These are phyloP conservation scores for Acromyrmex echinatior DNA, from an alignment of 1,140 invertebrate genomes.

Conservation along the genomic window DNA sequence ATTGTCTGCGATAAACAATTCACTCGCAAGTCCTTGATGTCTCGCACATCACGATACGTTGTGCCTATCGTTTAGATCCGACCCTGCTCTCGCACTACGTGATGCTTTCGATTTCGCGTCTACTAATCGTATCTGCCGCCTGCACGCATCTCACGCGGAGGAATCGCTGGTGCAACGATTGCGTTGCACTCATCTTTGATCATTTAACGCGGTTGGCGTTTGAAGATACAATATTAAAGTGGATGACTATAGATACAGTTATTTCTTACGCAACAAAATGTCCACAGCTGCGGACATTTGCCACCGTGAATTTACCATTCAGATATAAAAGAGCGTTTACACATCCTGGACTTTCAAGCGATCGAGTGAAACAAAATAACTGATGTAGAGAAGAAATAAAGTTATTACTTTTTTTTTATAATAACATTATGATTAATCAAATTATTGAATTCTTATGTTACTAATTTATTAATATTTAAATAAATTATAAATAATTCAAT, in stretches of 20 bases:
- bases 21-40: not conserved
- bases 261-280: conserved; percentile 35
- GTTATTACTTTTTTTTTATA: not conserved
- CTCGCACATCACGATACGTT: not conserved
- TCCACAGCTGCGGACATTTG: not conserved
- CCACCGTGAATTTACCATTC: not conserved
- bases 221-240: conserved; percentile 33
- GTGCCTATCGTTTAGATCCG: conserved; percentile 25
- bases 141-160: conserved; percentile 4
- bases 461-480: not conserved
- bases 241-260: conserved; percentile 34
- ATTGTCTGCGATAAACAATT: not conserved
- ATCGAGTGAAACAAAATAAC: not conserved
- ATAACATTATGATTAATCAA: not conserved
- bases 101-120: conserved; percentile 58
- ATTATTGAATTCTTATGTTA: not conserved
- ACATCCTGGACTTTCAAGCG: not conserved
- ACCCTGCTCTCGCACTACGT: conserved; percentile 28
- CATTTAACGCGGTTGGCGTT: conserved; percentile 27
- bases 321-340: conserved; percentile 12
- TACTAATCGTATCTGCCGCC: conserved; percentile 42
- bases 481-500: not conserved
- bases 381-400: not conserved
- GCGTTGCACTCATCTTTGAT: conserved; percentile 34
- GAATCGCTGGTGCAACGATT: conserved; percentile 14